Conservation (phyloP, 2,888 invertebrate species). For the Stramonita haemastoma region DNA sequence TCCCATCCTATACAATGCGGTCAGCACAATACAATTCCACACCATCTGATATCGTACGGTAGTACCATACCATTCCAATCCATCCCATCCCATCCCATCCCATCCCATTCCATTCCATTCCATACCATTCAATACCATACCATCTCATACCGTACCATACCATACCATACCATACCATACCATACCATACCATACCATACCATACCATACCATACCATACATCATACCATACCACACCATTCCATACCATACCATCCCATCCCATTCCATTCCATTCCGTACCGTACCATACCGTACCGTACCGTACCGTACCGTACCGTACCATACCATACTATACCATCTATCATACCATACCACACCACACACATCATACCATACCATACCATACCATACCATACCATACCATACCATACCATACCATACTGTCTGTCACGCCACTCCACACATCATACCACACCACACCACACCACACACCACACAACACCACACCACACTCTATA, state of each 20-base stretch:
- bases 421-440: no score
- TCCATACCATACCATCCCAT: conserved; percentile 32
- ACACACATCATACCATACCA: no score
- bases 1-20: no score
- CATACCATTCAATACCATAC: no score
- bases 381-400: conserved; percentile 24
- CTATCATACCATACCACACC: no score
- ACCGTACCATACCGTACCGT: conserved; percentile 11
- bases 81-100: neutral
- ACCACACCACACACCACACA: neutral
- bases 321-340: no score
- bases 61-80: neutral
- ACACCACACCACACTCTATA: neutral
- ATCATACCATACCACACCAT: conserved; percentile 25
- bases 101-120: neutral
- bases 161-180: conserved; percentile 34
- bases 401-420: conserved; percentile 25
- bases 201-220: conserved; percentile 32
- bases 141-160: no score
- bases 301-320: conserved; percentile 28
- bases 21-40: no score
- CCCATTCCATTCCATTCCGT: conserved; percentile 26
- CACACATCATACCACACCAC: conserved; percentile 15
- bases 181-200: conserved; percentile 36
- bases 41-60: no score